A percentile compares a stretch with the other conserved stretches of the same genome.
These are phyloP conservation scores for Chrosomus eos DNA, from an alignment of 2,797 vertebrate species.

Conservation along the genomic window DNA sequence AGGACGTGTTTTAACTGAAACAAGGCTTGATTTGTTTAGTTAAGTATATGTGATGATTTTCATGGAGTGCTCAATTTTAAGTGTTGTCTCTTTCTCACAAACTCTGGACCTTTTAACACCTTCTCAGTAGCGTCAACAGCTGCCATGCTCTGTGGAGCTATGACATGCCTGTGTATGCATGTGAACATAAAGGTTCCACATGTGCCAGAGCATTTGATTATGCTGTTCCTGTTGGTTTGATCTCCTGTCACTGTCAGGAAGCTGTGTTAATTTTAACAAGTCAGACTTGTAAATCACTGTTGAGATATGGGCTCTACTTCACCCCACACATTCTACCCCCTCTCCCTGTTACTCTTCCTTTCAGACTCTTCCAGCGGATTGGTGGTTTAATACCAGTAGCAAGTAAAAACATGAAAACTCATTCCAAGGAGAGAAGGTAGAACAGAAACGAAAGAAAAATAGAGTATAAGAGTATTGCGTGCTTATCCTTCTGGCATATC, in stretches of 20 bases:
- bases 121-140: slow-evolving; percentile 36
- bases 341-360: slow-evolving; percentile 43
- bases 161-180: slow-evolving; percentile 33
- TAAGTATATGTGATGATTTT: slow-evolving; percentile 29
- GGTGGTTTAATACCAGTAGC: slow-evolving; percentile 69
- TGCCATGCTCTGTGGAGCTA: slow-evolving; percentile 28
- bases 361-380: slow-evolving; percentile 50
- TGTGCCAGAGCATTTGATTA: slow-evolving; percentile 67
- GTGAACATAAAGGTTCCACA: slow-evolving; percentile 38
- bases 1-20: background rate
- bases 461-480: background rate
- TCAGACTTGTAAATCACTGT: slow-evolving; percentile 69
- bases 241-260: slow-evolving; percentile 73
- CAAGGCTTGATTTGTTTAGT: background rate
- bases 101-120: slow-evolving; percentile 43
- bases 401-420: slow-evolving; percentile 72
- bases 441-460: slow-evolving; percentile 29
- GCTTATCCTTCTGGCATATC: background rate
- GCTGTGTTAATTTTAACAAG: slow-evolving; percentile 70
- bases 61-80: slow-evolving; percentile 18
- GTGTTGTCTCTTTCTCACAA: slow-evolving; percentile 34
- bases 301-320: slow-evolving; percentile 47
- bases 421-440: slow-evolving; percentile 76
- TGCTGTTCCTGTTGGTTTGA: slow-evolving; percentile 67
- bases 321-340: slow-evolving; percentile 34